Evolutionary conservation across 2,888 invertebrate genomes (phyloP), one percentile per base, ranked within the genome.

Genomic region (Odontocerum albicorne): DNA sequence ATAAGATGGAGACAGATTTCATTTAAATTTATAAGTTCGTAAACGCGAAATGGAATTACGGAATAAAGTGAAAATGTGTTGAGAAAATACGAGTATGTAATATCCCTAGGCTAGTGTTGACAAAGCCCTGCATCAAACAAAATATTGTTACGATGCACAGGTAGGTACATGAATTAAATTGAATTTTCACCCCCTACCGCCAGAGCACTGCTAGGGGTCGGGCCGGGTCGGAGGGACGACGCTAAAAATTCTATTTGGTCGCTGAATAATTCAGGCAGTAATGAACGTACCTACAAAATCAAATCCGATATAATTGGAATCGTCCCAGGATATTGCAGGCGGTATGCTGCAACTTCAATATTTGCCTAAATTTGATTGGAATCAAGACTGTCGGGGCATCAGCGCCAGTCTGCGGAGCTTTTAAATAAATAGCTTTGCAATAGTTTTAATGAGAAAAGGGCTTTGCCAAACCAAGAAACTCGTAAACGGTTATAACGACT

Each of bases 361-460:
- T 57, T 57, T 57, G 52, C 40, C 27, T 39, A 21, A 27, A 52
- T 57, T 47, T 46, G 47, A 57, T 57, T 47, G 47, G 43, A 57
- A 57, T 52, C 52, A 40, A 42, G 44, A 45, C 39, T 15, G 27
- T 31, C n/a, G 31, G n/a, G 8, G 19, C 27, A n/a, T n/a, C n/a
- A n/a, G n/a, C n/a, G n/a, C n/a, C n/a, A n/a, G n/a, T n/a, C n/a
- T n/a, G n/a, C n/a, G n/a, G n/a, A n/a, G n/a, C n/a, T n/a, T n/a
- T n/a, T n/a, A n/a, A n/a, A n/a, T n/a, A n/a, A n/a, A n/a, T n/a
- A n/a, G n/a, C n/a, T n/a, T n/a, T n/a, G n/a, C n/a, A n/a, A n/a
- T n/a, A n/a, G n/a, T n/a, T n/a, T n/a, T n/a, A n/a, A n/a, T n/a
- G n/a, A n/a, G n/a, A n/a, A n/a, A n/a, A n/a, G n/a, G n/a, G n/a